phyloP scores from a whole-genome alignment of 2,888 invertebrate genomes.

The Drosophila sordidula region DNA sequence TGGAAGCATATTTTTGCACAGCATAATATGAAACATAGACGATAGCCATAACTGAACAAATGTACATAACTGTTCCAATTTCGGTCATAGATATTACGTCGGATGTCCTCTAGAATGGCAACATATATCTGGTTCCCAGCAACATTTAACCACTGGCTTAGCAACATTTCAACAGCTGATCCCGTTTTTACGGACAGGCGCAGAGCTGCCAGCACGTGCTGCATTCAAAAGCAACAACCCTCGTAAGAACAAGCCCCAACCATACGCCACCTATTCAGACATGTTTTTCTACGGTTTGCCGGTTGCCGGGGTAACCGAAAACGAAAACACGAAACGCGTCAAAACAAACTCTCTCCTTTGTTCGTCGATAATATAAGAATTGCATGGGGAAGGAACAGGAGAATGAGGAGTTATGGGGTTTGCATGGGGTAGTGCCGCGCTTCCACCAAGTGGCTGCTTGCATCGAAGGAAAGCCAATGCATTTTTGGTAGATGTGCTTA shows the following conservation, averaged over 20 bases:
- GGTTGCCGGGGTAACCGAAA: slow-evolving; percentile 68
- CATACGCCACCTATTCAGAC: slow-evolving; percentile 36
- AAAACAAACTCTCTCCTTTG: slow-evolving; percentile 69
- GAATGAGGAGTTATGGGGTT: background rate
- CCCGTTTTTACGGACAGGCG: slow-evolving; percentile 59
- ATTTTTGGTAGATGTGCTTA: slow-evolving; percentile 51
- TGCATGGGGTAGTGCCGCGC: slow-evolving; percentile 7
- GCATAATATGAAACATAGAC: too few species aligned
- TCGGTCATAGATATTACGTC: background rate
- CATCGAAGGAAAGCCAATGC: slow-evolving; percentile 66
- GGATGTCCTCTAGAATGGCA: background rate
- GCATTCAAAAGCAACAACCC: slow-evolving; percentile 53
- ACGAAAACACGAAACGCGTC: slow-evolving; percentile 54
- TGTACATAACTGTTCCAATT: too few species aligned
- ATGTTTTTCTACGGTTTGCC: slow-evolving; percentile 63
- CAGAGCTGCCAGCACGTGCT: slow-evolving; percentile 64
- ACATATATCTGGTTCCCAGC: background rate
- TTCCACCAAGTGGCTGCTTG: slow-evolving; percentile 1
- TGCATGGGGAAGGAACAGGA: background rate
- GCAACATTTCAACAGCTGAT: slow-evolving; percentile 59
- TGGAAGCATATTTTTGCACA: slow-evolving; percentile 7
- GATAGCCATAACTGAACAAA: too few species aligned
- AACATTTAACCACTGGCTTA: slow-evolving; percentile 7
- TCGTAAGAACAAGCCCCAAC: slow-evolving; percentile 4
- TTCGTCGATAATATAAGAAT: slow-evolving; percentile 35